Evolutionary conservation across 2,888 invertebrate genomes (phyloP).

Genomic region (Tipula unca): DNA sequence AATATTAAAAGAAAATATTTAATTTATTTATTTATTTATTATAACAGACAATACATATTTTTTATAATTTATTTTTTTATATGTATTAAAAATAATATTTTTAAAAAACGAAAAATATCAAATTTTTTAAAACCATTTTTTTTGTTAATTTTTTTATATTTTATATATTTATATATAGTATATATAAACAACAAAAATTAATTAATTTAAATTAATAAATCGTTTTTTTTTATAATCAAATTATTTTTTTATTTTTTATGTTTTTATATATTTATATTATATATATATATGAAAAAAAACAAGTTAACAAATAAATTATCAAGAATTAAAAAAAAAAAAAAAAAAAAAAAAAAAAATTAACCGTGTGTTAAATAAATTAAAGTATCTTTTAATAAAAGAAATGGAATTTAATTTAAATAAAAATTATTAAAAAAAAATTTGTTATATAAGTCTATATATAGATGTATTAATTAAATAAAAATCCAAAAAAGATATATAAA

Average conservation of each 20-base stretch:
- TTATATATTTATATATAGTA: not conserved
- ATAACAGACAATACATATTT: slow-evolving; percentile 14
- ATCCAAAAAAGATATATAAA: not conserved
- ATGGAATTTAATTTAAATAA: not conserved
- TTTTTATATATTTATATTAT: not conserved
- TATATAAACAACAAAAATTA: not conserved
- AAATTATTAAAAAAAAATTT: not conserved
- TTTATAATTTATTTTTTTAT: slow-evolving; percentile 2
- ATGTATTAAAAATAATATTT: not conserved
- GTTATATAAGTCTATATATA: not conserved
- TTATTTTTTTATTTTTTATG: not conserved
- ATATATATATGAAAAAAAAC: not conserved
- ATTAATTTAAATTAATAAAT: not conserved
- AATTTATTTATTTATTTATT: slow-evolving; percentile 1
- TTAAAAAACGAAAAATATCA: slow-evolving; percentile 1
- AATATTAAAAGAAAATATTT: not conserved
- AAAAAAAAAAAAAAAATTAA: not conserved
- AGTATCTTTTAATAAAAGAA: slow-evolving; percentile 14
- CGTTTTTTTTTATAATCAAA: not conserved
- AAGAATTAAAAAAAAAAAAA: no score
- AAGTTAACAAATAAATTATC: slow-evolving; percentile 3
- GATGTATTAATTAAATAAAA: slow-evolving; percentile 2
- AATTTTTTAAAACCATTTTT: not conserved
- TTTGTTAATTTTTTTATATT: not conserved
- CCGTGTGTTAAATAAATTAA: not conserved